Evolutionary conservation across 64 coral and sea anemone species (phyloP), one percentile per base, ranked within the genome.

Genomic region (Dendrophyllia cribrosa): DNA sequence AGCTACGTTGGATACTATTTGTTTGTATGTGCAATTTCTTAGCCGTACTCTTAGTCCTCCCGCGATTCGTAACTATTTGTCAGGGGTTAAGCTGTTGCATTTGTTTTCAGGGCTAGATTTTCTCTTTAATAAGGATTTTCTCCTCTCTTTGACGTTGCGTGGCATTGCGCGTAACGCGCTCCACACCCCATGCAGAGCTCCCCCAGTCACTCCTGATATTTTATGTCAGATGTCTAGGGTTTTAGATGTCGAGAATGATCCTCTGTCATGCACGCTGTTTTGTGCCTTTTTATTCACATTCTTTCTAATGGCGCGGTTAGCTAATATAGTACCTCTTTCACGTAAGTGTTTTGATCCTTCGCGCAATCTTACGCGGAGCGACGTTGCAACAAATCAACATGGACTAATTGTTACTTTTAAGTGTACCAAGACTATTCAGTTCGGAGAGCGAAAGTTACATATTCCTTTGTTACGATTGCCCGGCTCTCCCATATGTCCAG

Each of bases 41-140:
- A 89, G 87, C 47, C 58, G 87, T 20, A 77, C 74, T 1, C 87
- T 89, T n/a, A 21, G 46, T 78, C 24, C 58, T 43, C 43, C 75
- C 12, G 62, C 87, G 53, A 89, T 89, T 66, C 25, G 62, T 21
- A 89, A 89, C 76, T 89, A 89, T 16, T 56, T 89, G 46, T 56
- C 23, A 63, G 87, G 74, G 43, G 87, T 89, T 65, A 89, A 89
- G 19, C 71, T 88, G 86, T 75, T 88, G 4, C 86, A 88, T 88
- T 44, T 75, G 23, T 88, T 88, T 75, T 88, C 56, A 75, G 70
- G 72, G 12, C 26, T 59, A 49, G 86, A 88, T 11, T 88, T 61
- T 58, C 55, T 20, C 0, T 88, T 88, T 62, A 75, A 2, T 74
- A 58, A 75, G 70, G 67, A 72, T 62, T 88, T 88, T 43, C n/a